Base-by-base conservation (phyloP, 2,797 vertebrate genomes). In the Pristis pectinata region DNA sequence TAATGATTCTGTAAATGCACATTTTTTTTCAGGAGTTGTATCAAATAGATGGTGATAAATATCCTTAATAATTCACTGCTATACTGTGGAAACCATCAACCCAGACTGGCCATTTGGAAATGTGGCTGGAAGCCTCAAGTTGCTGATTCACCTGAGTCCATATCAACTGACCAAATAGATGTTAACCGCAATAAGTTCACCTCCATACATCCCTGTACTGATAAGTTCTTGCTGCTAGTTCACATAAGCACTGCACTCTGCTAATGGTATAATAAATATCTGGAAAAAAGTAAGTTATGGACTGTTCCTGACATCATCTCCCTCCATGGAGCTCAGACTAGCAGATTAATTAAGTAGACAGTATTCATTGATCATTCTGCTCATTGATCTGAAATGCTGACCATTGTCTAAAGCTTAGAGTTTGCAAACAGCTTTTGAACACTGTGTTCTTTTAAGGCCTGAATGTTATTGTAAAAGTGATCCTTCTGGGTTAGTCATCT, bases 401-500 rank as follows among this genome's bases (percentile, higher is more conserved):
- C 59, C n/a, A 30, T 64, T 89, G 87, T 67, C 19, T 41, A 91
- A 53, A 10, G 70, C 44, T n/a, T 64, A 49, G 24, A 74, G 34
- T 70, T 70, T 44, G 64, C 11, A 70, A 41, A 70, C 89, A 93
- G 37, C 37, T 74, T 37, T 74, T 74, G 92, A 93, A 74, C 67
- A 44, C 67, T 53, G 15, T 93, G 37, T 74, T 37, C 67, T 44
- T 30, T 93, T 49, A 30, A 37, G 37, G 4, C 37, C 27, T 34
- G 67, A 30, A 17, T 6, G 10, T 74, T 53, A 74, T 74, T 74
- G 41, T 53, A 74, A 17, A 74, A 49, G 13, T 70, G 64, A 93
- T 93, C 93, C 91, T 93, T 93, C 41, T 17, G 5, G 44, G 3
- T 70, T 49, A 93, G 67, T 93, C 67, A 74, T 53, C 37, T 93